Conservation (phyloP, 2,888 invertebrate species). For the Aphidius colemani region DNA sequence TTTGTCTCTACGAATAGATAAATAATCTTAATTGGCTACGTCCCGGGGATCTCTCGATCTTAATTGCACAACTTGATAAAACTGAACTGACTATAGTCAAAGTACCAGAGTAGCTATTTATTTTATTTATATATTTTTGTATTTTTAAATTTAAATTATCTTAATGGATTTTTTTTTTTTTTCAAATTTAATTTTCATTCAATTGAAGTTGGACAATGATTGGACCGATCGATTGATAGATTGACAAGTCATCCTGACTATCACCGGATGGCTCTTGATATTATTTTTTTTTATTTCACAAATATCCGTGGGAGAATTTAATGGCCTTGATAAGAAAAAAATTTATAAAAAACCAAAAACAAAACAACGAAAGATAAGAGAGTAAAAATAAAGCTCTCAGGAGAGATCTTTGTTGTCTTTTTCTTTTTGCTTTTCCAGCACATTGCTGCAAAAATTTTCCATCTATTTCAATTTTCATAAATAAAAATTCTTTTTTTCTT, state of each 20-base stretch:
- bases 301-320: slow-evolving; percentile 16
- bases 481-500: too few species aligned
- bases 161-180: not conserved
- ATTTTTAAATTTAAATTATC: slow-evolving; percentile 1
- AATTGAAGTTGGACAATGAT: too few species aligned
- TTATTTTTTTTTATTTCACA: not conserved
- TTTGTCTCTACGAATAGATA: slow-evolving; percentile 40
- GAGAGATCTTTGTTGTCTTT: not conserved
- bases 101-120: slow-evolving; percentile 12
- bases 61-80: slow-evolving; percentile 46
- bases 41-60: slow-evolving; percentile 43
- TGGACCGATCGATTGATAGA: slow-evolving; percentile 27
- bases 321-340: slow-evolving; percentile 13
- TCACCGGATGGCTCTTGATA: not conserved
- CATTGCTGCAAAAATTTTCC: too few species aligned
- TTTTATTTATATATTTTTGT: slow-evolving; percentile 10
- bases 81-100: slow-evolving; percentile 21
- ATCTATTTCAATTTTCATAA: too few species aligned
- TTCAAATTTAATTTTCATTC: slow-evolving; percentile 12
- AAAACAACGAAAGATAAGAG: too few species aligned
- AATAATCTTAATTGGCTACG: slow-evolving; percentile 49
- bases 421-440: too few species aligned
- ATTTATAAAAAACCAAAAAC: not conserved
- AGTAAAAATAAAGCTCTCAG: not conserved
- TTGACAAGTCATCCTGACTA: slow-evolving; percentile 17